Evolutionary conservation across 2,113 vertebrate species (phyloP), one percentile per base, ranked within the genome.

Genomic region (Mugil cephalus): DNA sequence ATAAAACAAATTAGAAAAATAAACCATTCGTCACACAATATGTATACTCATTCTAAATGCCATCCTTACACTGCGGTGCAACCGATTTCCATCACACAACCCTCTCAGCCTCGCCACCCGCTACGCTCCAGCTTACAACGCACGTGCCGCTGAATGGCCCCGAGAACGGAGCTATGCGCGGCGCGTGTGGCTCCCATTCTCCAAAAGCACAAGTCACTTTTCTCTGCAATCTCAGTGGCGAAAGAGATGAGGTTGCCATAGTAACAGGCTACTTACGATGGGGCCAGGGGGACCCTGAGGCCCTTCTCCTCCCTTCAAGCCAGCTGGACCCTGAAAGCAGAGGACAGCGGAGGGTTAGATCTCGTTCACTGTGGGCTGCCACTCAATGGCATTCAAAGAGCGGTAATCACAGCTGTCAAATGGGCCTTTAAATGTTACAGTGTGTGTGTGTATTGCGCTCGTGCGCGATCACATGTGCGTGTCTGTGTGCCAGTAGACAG

Each of bases 241-340:
- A 58, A 43, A 74, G 61, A 84, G 56, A 69, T 21, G 38, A 36
- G 72, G 88, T 89, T 82, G 80, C 91, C 87, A 90, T 87, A 69
- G 90, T 39, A 89, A 93, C 73, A 7, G 67, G 80, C 13, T 93
- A 97, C 97, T 99, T 95, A 99, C 98, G 72, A 91, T 19, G 74
- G 97, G 97, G 42, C 98, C 98, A 4, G 94, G 94, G 56, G 95
- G 94, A 51, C 98, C 98, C 73, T 97, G 96, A 62, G 98, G 97
- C 30, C 98, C 98, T 95, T 99, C 98, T 48, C 97, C 97, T 93
- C 98, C 98, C 93, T 99, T 99, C 70, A 99, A 93, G 80, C 98
- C 97, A 87, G 82, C 90, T 76, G 94, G 90, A 88, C 97, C 98
- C 97, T 99, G 89, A 78, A 82, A 93, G 36, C 62, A 89, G 62